phyloP scores from a whole-genome alignment of 2,113 vertebrate genomes.

The Strigops habroptila region DNA sequence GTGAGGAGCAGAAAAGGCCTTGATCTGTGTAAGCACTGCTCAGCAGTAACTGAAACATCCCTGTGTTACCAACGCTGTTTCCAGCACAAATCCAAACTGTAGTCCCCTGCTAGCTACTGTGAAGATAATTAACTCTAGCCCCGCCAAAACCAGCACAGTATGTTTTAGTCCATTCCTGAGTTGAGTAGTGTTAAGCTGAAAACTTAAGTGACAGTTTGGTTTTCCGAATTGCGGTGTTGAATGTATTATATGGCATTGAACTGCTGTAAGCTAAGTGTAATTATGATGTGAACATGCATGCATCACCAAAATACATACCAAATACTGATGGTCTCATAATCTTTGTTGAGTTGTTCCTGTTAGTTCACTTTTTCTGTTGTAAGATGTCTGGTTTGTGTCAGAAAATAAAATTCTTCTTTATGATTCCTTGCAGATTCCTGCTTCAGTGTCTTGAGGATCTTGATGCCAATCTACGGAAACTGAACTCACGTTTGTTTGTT shows the following conservation, averaged over 20 bases:
- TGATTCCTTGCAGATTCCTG: conserved; percentile 81
- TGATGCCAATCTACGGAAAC: conserved; percentile 90
- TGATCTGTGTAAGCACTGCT: not conserved
- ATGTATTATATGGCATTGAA: not conserved
- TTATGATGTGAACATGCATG: not conserved
- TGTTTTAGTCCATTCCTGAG: not conserved
- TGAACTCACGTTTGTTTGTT: conserved; percentile 93
- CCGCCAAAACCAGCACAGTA: not conserved
- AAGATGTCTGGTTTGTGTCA: not conserved
- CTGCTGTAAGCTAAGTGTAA: not conserved
- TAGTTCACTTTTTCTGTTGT: not conserved
- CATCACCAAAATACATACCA: not conserved
- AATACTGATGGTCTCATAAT: not conserved
- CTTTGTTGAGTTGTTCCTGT: not conserved
- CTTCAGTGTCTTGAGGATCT: conserved; percentile 94
- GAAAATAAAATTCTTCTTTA: not conserved
- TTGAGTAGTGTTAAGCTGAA: not conserved
- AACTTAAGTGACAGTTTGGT: not conserved
- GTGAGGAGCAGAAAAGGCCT: not conserved
- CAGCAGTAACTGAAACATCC: not conserved
- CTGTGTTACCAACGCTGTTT: not conserved
- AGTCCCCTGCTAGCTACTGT: not conserved
- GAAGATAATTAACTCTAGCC: not conserved
- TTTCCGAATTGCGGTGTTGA: not conserved
- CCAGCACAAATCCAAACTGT: not conserved